phyloP scores from a whole-genome alignment of 2,113 vertebrate genomes.

The Plotosus lineatus region DNA sequence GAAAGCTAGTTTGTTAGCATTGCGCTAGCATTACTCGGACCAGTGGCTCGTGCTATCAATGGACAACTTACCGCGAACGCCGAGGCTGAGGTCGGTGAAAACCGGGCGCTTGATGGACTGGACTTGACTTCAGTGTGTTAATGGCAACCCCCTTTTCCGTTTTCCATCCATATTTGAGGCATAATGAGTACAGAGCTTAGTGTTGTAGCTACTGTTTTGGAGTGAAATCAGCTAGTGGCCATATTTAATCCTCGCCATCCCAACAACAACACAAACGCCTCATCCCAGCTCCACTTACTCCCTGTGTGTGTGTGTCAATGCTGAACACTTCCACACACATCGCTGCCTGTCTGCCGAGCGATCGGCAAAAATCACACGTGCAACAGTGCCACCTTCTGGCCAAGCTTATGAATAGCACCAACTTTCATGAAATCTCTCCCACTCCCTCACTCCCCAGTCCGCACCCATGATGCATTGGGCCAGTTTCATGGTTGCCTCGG shows the following conservation, averaged over 20 bases:
- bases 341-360: neutral
- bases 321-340: constrained; percentile 32
- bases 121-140: constrained; percentile 26
- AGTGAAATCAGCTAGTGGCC: constrained; percentile 56
- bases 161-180: constrained; percentile 54
- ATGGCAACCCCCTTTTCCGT: constrained; percentile 36
- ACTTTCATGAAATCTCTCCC: too few relatives aligned
- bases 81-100: constrained; percentile 30
- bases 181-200: constrained; percentile 37
- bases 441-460: too few relatives aligned
- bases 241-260: constrained; percentile 66
- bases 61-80: constrained; percentile 48
- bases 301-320: constrained; percentile 48
- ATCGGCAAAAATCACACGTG: neutral
- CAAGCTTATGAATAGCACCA: neutral
- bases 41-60: constrained; percentile 31
- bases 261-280: constrained; percentile 56
- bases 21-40: neutral
- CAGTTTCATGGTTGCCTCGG: too few relatives aligned
- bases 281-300: constrained; percentile 51
- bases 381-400: constrained; percentile 52
- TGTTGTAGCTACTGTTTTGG: constrained; percentile 36
- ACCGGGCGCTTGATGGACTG: constrained; percentile 15
- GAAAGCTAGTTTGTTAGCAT: neutral
- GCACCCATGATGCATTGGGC: too few relatives aligned